Conservation (phyloP, 1,140 invertebrate genomes). For the Scaptomyza pallida region DNA sequence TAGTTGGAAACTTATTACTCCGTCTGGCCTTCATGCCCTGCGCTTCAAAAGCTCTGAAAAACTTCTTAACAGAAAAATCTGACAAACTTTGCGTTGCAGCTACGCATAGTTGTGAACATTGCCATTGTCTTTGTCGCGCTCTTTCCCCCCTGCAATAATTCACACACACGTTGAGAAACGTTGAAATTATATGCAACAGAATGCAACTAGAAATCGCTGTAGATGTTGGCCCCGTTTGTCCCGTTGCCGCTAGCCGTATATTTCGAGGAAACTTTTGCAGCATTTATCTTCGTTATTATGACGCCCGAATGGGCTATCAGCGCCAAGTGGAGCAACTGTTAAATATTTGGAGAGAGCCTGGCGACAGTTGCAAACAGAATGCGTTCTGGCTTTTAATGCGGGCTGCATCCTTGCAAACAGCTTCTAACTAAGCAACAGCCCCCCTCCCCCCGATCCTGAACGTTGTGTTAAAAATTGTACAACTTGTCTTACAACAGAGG, state of each 20-base stretch:
- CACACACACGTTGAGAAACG: neutral
- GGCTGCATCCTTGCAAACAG: constrained; percentile 13
- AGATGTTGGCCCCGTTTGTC: constrained; percentile 1
- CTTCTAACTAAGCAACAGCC: constrained; percentile 25
- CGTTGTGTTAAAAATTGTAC: constrained; percentile 58
- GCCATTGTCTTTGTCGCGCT: neutral
- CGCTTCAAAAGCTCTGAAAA: constrained; percentile 42
- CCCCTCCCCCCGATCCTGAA: neutral
- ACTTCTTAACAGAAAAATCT: constrained; percentile 50
- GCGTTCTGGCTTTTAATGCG: constrained; percentile 45
- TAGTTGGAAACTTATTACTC: constrained; percentile 9
- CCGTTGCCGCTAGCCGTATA: constrained; percentile 32
- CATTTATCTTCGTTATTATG: constrained; percentile 83
- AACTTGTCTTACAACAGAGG: constrained; percentile 59
- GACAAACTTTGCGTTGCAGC: constrained; percentile 55
- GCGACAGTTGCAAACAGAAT: constrained; percentile 55
- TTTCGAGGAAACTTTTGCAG: constrained; percentile 68
- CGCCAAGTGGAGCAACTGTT: constrained; percentile 67
- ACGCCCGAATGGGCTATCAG: constrained; percentile 81
- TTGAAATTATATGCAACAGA: constrained; percentile 64
- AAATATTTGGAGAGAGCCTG: constrained; percentile 66
- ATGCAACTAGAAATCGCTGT: constrained; percentile 53
- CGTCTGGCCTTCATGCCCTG: constrained; percentile 16
- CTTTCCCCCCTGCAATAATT: neutral
- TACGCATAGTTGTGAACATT: constrained; percentile 46